A percentile compares a stretch with the other conserved stretches of the same genome.
Conservation (phyloP, 2,888 invertebrate genomes). For the Drosophila austrosaltans region DNA sequence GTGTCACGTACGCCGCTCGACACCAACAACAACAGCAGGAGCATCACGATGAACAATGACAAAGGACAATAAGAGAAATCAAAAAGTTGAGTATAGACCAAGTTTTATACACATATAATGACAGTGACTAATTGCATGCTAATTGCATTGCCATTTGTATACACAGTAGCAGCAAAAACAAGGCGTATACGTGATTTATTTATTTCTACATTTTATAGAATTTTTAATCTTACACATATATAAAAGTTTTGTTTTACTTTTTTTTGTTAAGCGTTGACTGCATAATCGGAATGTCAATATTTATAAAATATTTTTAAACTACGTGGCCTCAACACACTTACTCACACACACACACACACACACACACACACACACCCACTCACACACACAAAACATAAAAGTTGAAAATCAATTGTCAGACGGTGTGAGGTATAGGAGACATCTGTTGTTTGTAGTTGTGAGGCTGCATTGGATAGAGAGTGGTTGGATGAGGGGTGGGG, state of each 20-base stretch:
- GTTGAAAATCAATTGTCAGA: slow-evolving; percentile 70
- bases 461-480: not conserved
- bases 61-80: slow-evolving; percentile 68
- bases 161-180: slow-evolving; percentile 34
- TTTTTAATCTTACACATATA: not conserved
- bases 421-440: slow-evolving; percentile 30
- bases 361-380: too few species aligned
- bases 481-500: not conserved
- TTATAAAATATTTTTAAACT: slow-evolving; percentile 76
- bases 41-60: slow-evolving; percentile 11
- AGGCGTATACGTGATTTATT: slow-evolving; percentile 73
- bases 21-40: slow-evolving; percentile 21
- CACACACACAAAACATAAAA: slow-evolving; percentile 30
- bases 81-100: slow-evolving; percentile 59
- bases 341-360: not conserved
- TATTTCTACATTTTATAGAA: slow-evolving; percentile 1
- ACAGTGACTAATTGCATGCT: slow-evolving; percentile 49
- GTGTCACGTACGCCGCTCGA: slow-evolving; percentile 64
- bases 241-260: not conserved
- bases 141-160: slow-evolving; percentile 55
- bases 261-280: slow-evolving; percentile 15
- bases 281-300: slow-evolving; percentile 72
- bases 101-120: slow-evolving; percentile 27
- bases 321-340: slow-evolving; percentile 54
- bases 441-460: slow-evolving; percentile 14